Percentiles rank a stretch among this genome's conserved stretches.
Evolutionary conservation across 2,888 invertebrate species (phyloP).

Genomic region (Leucania comma): DNA sequence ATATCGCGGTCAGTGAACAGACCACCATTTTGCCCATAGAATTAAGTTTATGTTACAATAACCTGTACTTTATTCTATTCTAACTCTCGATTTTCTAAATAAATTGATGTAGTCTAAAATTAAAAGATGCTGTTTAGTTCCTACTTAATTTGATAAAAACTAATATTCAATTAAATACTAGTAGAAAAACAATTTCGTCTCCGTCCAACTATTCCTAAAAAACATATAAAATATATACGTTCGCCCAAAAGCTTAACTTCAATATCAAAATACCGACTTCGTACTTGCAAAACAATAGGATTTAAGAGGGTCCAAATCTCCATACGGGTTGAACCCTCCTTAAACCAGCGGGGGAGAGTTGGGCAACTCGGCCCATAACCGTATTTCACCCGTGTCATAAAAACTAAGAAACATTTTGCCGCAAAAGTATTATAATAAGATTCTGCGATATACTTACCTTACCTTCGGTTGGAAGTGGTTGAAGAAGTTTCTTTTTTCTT

Average conservation of each 20-base stretch:
- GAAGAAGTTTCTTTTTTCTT: not conserved
- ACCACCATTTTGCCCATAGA: no score
- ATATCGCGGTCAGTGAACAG: no score
- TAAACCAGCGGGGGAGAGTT: conserved; percentile 71
- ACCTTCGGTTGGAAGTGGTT: conserved; percentile 21
- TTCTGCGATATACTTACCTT: conserved; percentile 49
- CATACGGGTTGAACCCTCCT: conserved; percentile 75
- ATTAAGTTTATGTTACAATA: no score
- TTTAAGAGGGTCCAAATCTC: conserved; percentile 83
- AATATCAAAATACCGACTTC: conserved; percentile 54
- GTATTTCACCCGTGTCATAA: conserved; percentile 86
- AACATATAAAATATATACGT: conserved; percentile 3
- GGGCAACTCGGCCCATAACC: conserved; percentile 81
- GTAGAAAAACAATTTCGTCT: no score
- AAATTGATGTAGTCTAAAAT: no score
- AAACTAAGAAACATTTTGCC: conserved; percentile 85
- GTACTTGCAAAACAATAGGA: conserved; percentile 74
- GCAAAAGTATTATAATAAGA: conserved; percentile 81
- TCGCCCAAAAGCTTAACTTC: conserved; percentile 40
- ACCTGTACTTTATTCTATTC: no score
- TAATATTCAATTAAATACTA: no score
- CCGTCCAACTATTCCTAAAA: not conserved
- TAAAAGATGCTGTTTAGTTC: no score
- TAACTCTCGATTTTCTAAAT: no score
- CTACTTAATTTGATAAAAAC: no score